Base-by-base conservation (phyloP, 2,797 vertebrate species). In the Eremophila alpestris region DNA sequence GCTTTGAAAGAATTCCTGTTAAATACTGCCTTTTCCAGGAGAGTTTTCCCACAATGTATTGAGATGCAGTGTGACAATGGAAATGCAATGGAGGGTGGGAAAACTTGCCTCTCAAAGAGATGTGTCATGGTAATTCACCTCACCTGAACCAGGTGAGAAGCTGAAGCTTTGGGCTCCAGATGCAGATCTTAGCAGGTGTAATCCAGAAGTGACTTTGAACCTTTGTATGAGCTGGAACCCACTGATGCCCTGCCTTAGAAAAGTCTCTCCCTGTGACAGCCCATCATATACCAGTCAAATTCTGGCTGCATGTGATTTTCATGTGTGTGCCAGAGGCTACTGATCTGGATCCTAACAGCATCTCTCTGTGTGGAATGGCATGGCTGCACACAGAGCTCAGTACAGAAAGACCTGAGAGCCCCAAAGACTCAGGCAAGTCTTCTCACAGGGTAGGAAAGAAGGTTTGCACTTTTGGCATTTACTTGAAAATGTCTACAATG, bases 131-230 rank as follows among this genome's bases (percentile, higher is more conserved):
- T 26, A 55, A 8, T 73, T 89, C 30, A 78, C 26, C 20, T 93
- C 9, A 11, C 27, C 40, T 18, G 12, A 40, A 49, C 30, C n/a
- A 11, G 11, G 16, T 0, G 0, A 58, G 46, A 76, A 82, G 21
- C 11, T 75, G 49, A 34, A 90, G 23, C 16, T 71, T 59, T 68
- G 71, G 16, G 23, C 19, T 73, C 26, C 32, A 73, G 38, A 41
- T n/a, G 83, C 38, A 69, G 69, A 55, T 5, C 29, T 65, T 13
- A 58, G 20, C 40, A 52, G 9, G 11, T 7, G 43, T 74, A 48
- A 79, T 63, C 23, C 32, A 87, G n/a, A 89, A 60, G 5, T 51
- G 9, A 49, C 29, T 65, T 21, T 38, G 54, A 62, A 55, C 27
- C 8, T 58, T n/a, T 69, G 6, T 13, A 9, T 36, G 41, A 63